These are phyloP conservation scores for Diorhabda sublineata DNA, from an alignment of 1,140 invertebrate genomes.

Conservation along the genomic window DNA sequence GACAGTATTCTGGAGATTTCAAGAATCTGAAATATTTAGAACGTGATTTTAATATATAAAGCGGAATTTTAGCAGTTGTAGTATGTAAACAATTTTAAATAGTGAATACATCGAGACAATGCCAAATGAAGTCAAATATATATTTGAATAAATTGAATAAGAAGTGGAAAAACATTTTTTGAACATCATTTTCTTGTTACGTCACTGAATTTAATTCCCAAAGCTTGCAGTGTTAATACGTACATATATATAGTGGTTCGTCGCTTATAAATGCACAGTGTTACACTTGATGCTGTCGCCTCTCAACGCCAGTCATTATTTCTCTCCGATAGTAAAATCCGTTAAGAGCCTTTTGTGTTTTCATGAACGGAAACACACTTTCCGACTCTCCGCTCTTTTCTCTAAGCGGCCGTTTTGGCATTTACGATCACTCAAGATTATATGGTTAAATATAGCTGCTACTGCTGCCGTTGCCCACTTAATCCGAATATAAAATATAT, in stretches of 20 bases:
- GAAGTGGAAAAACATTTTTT: too few relatives aligned
- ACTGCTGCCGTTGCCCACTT: not conserved
- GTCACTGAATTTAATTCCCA: not conserved
- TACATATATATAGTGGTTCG: not conserved
- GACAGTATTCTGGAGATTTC: too few relatives aligned
- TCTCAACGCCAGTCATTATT: slow-evolving; percentile 9
- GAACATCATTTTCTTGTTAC: not conserved
- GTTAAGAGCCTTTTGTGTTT: slow-evolving; percentile 13
- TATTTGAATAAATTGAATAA: too few relatives aligned
- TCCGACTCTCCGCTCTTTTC: not conserved
- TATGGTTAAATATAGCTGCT: slow-evolving; percentile 7
- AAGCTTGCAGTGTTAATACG: not conserved
- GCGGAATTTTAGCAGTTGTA: too few relatives aligned
- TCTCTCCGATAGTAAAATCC: slow-evolving; percentile 9
- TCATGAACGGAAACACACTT: slow-evolving; percentile 9
- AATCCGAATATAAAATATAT: not conserved
- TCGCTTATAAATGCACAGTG: slow-evolving; percentile 10
- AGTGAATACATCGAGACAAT: too few relatives aligned
- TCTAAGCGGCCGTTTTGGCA: not conserved
- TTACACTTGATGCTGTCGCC: slow-evolving; percentile 9
- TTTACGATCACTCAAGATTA: slow-evolving; percentile 14
- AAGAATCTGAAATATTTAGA: too few relatives aligned
- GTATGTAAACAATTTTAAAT: too few relatives aligned
- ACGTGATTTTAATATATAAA: too few relatives aligned
- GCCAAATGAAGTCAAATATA: too few relatives aligned